phyloP scores from a whole-genome alignment of 2,113 vertebrate genomes.

The Motacilla alba region DNA sequence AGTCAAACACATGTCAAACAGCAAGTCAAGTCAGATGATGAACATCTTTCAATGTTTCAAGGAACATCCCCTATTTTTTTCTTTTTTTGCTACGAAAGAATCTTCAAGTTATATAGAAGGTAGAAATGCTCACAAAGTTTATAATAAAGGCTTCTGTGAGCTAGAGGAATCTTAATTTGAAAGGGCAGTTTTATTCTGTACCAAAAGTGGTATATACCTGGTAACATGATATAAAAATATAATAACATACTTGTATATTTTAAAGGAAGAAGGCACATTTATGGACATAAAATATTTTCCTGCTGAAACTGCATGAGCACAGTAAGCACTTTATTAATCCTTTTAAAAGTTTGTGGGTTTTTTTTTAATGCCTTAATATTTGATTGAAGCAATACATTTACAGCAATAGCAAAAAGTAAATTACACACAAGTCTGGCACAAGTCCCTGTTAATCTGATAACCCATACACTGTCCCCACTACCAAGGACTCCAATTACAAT shows the following conservation, averaged over 20 bases:
- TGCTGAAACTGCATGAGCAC: not conserved
- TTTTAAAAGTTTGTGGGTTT: not conserved
- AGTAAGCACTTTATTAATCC: not conserved
- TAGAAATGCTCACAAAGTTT: not conserved
- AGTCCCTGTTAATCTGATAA: slow-evolving; percentile 42
- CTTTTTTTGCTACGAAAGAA: not conserved
- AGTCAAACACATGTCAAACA: not conserved
- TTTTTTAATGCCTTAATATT: not conserved
- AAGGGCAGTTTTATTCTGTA: not conserved
- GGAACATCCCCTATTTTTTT: not conserved
- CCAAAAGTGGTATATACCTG: not conserved
- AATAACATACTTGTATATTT: not conserved
- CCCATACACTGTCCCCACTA: not conserved
- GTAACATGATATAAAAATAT: not conserved
- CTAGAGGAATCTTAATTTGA: not conserved
- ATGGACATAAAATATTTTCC: not conserved
- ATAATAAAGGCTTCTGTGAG: not conserved
- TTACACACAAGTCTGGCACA: not conserved
- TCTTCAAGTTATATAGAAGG: not conserved
- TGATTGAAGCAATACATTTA: not conserved
- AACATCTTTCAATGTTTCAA: not conserved
- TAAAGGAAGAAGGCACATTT: not conserved
- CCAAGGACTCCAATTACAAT: slow-evolving; percentile 33
- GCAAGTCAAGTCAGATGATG: not conserved
- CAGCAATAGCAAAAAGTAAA: not conserved